Evolutionary conservation across 2,797 vertebrate genomes (phyloP).

Genomic region (Anabacerthia variegaticeps): DNA sequence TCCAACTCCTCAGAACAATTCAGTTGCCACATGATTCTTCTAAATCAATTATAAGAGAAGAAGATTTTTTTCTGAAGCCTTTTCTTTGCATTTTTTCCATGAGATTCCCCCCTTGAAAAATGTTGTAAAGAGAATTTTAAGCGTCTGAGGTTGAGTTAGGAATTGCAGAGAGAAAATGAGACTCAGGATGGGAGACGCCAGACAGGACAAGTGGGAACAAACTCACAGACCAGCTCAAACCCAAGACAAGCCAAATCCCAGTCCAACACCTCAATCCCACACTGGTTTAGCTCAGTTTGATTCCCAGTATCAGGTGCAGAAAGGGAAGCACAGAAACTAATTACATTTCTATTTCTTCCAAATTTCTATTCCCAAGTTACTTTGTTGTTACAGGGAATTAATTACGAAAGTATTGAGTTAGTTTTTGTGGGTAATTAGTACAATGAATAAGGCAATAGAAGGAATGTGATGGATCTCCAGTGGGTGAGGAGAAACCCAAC

Average conservation of each 20-base stretch:
- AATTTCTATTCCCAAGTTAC: neutral
- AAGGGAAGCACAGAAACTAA: neutral
- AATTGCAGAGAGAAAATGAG: neutral
- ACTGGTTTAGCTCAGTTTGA: neutral
- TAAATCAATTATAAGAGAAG: neutral
- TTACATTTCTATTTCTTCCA: neutral
- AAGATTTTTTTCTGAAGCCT: fast-evolving
- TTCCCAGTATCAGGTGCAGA: neutral
- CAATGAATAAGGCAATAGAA: neutral
- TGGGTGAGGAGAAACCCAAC: neutral
- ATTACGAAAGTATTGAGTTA: neutral
- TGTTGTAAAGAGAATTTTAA: neutral
- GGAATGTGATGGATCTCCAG: neutral
- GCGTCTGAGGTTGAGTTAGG: fast-evolving
- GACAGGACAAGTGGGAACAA: neutral
- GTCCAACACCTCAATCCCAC: fast-evolving
- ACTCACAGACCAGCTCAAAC: neutral
- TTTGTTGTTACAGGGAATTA: neutral
- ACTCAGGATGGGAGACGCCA: neutral
- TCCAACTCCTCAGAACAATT: neutral
- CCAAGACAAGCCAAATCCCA: neutral
- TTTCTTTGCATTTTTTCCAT: too few relatives aligned
- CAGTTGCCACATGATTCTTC: neutral
- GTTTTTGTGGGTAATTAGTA: neutral
- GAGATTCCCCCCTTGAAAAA: neutral